A percentile compares a stretch with the other conserved stretches of the same genome.
These are phyloP conservation scores for Ceyx margarethae DNA, from an alignment of 2,113 vertebrate genomes.

Conservation along the genomic window DNA sequence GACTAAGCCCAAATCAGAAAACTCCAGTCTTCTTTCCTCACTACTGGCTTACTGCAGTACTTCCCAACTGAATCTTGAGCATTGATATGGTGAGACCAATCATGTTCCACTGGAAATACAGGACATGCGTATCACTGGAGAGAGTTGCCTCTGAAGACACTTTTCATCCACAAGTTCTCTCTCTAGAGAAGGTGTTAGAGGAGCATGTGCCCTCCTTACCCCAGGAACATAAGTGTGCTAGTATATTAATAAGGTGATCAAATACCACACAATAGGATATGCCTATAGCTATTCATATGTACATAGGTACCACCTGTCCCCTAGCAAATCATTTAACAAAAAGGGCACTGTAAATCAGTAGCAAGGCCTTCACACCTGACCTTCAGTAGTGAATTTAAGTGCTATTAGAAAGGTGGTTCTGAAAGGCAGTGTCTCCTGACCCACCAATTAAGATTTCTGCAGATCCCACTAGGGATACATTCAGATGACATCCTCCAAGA, in stretches of 20 bases:
- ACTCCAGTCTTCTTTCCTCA: background rate
- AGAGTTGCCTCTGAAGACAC: background rate
- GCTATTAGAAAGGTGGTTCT: background rate
- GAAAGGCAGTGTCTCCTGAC: background rate
- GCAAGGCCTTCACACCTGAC: background rate
- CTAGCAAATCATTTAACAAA: background rate
- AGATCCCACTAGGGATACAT: background rate
- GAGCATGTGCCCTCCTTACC: background rate
- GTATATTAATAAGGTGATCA: background rate
- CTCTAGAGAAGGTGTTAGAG: background rate
- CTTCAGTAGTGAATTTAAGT: background rate
- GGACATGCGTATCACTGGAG: background rate
- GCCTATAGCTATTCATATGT: background rate
- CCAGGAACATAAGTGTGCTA: background rate
- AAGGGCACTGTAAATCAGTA: background rate
- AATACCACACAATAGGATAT: background rate
- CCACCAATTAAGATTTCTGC: background rate
- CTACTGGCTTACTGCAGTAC: background rate
- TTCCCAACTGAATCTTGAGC: background rate
- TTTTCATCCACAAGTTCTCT: background rate
- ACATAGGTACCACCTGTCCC: background rate
- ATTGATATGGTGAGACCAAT: background rate
- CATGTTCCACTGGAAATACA: background rate
- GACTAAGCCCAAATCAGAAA: background rate
- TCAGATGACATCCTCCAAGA: background rate